These are phyloP conservation scores for Holothuria scabra DNA, from an alignment of 53 echinoderm and acorn worm species.

Conservation along the genomic window DNA sequence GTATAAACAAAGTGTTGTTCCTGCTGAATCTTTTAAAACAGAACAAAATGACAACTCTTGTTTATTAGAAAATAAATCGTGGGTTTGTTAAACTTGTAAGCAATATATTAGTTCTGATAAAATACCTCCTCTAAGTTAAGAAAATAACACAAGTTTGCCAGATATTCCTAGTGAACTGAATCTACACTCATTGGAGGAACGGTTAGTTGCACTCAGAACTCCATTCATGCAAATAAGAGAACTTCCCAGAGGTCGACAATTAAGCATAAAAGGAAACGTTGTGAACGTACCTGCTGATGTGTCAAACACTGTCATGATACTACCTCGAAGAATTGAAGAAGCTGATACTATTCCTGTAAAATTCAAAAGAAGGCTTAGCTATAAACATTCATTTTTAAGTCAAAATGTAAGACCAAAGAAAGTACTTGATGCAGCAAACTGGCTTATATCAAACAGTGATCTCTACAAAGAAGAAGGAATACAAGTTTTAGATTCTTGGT, in stretches of 20 bases:
- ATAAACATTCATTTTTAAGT: conserved; percentile 17
- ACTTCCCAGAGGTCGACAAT: conserved; percentile 35
- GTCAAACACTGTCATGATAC: background rate
- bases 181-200: conserved; percentile 3
- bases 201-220: conserved; percentile 38
- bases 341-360: conserved; percentile 34
- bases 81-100: conserved; percentile 34
- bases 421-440: conserved; percentile 50
- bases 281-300: conserved; percentile 45
- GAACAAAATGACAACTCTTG: background rate
- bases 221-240: conserved; percentile 47
- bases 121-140: conserved; percentile 4
- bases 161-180: conserved; percentile 28
- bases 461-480: conserved; percentile 19
- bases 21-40: background rate
- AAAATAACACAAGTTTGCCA: background rate
- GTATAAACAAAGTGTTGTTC: conserved; percentile 33
- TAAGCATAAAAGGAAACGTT: conserved; percentile 31
- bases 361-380: conserved; percentile 38
- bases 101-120: conserved; percentile 4
- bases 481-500: background rate
- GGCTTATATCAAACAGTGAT: conserved; percentile 20
- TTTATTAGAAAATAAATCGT: background rate
- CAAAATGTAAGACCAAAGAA: conserved; percentile 53
- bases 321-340: conserved; percentile 4